phyloP scores from a whole-genome alignment of 2,888 invertebrate species.

The Azorinus chamasolen region DNA sequence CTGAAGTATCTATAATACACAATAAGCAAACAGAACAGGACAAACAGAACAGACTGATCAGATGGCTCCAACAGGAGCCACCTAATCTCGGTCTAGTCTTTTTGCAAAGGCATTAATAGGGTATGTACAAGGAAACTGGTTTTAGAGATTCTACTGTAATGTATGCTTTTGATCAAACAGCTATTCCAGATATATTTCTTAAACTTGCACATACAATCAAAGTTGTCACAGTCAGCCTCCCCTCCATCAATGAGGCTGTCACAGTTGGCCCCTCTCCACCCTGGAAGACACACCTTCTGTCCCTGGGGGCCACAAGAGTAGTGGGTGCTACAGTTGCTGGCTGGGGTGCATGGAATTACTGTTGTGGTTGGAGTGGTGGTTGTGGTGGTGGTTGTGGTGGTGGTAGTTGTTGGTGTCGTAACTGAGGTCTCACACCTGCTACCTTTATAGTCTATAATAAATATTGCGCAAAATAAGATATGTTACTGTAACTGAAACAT shows the following conservation, averaged over 20 bases:
- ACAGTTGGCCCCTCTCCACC: constrained; percentile 97
- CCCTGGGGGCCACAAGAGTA: constrained; percentile 95
- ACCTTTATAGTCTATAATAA: not conserved
- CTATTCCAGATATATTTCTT: too few relatives aligned
- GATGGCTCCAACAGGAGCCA: too few relatives aligned
- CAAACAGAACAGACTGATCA: too few relatives aligned
- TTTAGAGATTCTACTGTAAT: too few relatives aligned
- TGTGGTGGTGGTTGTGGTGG: constrained; percentile 30
- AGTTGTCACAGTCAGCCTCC: constrained; percentile 65
- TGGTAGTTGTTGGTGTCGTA: constrained; percentile 32
- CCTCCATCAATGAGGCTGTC: constrained; percentile 87
- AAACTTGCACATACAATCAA: constrained; percentile 57
- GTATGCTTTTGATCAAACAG: too few relatives aligned
- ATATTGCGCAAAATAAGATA: not conserved
- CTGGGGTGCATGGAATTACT: constrained; percentile 34
- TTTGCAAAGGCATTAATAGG: too few relatives aligned
- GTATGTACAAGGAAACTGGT: too few relatives aligned
- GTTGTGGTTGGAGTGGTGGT: constrained; percentile 50
- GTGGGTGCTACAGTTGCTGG: constrained; percentile 89
- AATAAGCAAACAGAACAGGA: too few relatives aligned
- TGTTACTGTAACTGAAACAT: not conserved
- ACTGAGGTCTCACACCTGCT: constrained; percentile 5
- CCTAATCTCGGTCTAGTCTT: too few relatives aligned
- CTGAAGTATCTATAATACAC: too few relatives aligned
- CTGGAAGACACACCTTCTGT: constrained; percentile 95